Percentiles rank a stretch among this genome's conserved stretches.
Evolutionary conservation across 2,113 vertebrate genomes (phyloP).

Genomic region (Dendrocopos noguchii): DNA sequence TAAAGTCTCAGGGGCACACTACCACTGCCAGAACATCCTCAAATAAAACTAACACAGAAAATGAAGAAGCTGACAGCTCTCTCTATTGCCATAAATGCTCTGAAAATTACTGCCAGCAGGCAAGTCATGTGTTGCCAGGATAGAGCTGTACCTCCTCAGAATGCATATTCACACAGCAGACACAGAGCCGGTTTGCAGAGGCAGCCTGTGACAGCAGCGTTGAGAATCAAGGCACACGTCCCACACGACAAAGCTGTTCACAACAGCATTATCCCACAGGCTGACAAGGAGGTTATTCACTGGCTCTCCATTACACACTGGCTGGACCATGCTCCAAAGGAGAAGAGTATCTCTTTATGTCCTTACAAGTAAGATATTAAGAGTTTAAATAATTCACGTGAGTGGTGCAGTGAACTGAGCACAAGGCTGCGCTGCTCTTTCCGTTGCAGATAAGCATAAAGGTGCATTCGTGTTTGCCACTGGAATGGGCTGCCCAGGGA

Average conservation of each 20-base stretch:
- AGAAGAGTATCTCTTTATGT: neutral
- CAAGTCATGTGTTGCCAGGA: neutral
- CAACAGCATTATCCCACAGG: neutral
- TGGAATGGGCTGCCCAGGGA: too few relatives aligned
- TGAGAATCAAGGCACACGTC: neutral
- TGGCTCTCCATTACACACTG: neutral
- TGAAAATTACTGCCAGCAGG: neutral
- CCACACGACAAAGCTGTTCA: neutral
- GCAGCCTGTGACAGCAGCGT: neutral
- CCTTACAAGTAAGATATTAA: neutral
- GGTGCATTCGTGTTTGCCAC: neutral
- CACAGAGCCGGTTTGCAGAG: conserved; percentile 11
- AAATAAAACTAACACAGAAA: neutral
- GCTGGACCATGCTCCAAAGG: neutral
- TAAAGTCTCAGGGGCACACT: neutral
- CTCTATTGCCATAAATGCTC: neutral
- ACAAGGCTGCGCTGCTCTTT: neutral
- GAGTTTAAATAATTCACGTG: neutral
- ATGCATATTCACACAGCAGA: neutral
- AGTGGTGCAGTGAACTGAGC: neutral
- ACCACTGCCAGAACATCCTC: neutral
- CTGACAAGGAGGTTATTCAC: conserved; percentile 16
- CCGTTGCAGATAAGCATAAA: conserved; percentile 8
- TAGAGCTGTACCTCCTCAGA: neutral
- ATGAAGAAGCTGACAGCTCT: neutral